Percentiles rank a stretch among this genome's conserved stretches.
Evolutionary conservation across 2,888 invertebrate species (phyloP).

Genomic region (Charanyca ferruginea): DNA sequence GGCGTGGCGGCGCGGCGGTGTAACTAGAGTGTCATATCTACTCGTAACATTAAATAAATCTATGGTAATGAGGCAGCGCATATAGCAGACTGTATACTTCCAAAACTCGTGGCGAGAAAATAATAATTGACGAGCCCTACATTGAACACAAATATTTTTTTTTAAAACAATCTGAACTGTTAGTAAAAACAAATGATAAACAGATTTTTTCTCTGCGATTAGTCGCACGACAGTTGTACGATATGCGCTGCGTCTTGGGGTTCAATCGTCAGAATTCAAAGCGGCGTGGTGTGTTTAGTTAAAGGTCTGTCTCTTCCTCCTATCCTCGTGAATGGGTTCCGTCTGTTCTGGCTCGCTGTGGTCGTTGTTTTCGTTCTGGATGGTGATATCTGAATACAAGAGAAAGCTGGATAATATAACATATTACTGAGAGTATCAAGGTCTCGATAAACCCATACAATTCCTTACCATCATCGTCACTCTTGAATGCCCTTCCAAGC

Average conservation of each 20-base stretch:
- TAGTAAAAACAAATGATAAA: conserved; percentile 2
- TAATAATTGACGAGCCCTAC: conserved; percentile 12
- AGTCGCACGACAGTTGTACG: conserved; percentile 34
- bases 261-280: conserved; percentile 30
- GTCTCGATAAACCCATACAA: background rate
- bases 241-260: conserved; percentile 42
- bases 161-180: background rate
- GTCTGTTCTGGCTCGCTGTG: conserved; percentile 79
- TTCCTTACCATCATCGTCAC: conserved; percentile 77
- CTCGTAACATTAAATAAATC: conserved; percentile 38
- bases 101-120: background rate
- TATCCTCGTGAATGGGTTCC: conserved; percentile 73
- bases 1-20: conserved; percentile 22
- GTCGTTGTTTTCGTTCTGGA: conserved; percentile 70
- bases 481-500: conserved; percentile 90
- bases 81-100: conserved; percentile 17
- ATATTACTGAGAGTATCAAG: background rate
- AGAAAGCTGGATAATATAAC: background rate
- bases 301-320: conserved; percentile 74
- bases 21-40: conserved; percentile 39
- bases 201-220: background rate
- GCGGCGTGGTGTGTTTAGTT: conserved; percentile 40
- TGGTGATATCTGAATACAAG: conserved; percentile 72
- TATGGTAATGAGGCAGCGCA: conserved; percentile 44
- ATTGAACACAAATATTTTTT: conserved; percentile 6